These are phyloP conservation scores for Lutjanus argentimaculatus DNA, from an alignment of 2,797 vertebrate genomes.

Conservation along the genomic window DNA sequence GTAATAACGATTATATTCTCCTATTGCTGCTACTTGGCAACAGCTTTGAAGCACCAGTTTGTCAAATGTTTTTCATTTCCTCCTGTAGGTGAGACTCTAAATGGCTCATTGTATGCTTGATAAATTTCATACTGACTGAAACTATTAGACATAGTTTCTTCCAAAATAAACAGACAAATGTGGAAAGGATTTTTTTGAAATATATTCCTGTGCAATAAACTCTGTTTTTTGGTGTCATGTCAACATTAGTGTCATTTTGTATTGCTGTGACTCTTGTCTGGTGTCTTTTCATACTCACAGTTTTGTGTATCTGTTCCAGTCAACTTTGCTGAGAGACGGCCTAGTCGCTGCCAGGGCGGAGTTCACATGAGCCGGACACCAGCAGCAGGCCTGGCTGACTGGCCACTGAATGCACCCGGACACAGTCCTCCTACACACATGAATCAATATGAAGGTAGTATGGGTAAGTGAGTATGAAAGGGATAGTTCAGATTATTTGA, in stretches of 20 bases:
- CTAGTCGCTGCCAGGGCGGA: conserved; percentile 88
- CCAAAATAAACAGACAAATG: conserved; percentile 3
- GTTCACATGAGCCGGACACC: conserved; percentile 86
- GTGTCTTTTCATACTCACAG: conserved; percentile 88
- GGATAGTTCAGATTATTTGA: too few species aligned
- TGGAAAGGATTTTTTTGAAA: background rate
- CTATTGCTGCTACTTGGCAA: conserved; percentile 10
- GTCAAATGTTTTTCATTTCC: conserved; percentile 34
- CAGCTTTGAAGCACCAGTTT: conserved; percentile 27
- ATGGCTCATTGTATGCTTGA: conserved; percentile 24
- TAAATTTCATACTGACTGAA: conserved; percentile 13
- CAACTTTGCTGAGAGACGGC: conserved; percentile 90
- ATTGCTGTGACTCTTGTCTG: background rate
- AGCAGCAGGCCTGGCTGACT: conserved; percentile 84
- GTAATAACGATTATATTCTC: conserved; percentile 22
- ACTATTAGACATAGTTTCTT: background rate
- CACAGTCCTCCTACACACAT: conserved; percentile 57
- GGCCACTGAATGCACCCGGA: conserved; percentile 72
- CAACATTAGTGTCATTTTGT: background rate
- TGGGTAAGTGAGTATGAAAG: too few species aligned
- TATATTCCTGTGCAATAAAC: conserved; percentile 1
- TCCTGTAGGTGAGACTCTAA: conserved; percentile 17
- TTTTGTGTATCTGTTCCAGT: conserved; percentile 91
- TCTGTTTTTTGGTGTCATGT: background rate
- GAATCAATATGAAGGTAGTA: too few species aligned